Conservation (phyloP, 2,113 vertebrate species). For the Eurystomus gularis region DNA sequence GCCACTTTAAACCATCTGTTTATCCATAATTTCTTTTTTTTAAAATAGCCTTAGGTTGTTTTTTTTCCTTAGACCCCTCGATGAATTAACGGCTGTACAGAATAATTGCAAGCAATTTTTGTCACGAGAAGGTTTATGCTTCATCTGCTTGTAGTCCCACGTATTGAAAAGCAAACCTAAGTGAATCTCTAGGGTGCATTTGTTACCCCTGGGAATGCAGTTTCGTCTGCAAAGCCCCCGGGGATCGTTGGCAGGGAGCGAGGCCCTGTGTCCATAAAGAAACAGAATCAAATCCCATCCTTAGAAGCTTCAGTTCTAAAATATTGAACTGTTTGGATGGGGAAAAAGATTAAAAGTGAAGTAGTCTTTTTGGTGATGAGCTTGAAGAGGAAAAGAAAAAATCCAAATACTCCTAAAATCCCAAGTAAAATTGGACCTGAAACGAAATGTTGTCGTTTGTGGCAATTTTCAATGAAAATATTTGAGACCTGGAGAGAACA, state of each 20-base stretch:
- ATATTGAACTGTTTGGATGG: background rate
- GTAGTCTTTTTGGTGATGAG: background rate
- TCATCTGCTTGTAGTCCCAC: background rate
- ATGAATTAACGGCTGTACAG: background rate
- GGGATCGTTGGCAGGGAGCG: background rate
- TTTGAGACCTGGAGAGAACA: background rate
- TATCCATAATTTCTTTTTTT: background rate
- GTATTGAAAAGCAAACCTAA: background rate
- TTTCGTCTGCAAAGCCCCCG: background rate
- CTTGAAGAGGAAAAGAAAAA: background rate
- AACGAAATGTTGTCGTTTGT: background rate
- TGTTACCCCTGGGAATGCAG: background rate
- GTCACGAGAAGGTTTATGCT: background rate
- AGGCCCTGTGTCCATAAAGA: background rate
- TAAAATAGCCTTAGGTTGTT: background rate
- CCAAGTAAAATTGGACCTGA: background rate
- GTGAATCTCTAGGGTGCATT: background rate
- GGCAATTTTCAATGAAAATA: background rate
- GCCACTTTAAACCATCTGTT: background rate
- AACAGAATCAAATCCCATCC: rapidly evolving
- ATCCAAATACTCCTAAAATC: background rate
- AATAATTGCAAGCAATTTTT: background rate
- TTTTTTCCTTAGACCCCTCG: background rate
- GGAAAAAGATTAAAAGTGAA: background rate
- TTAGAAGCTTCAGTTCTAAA: background rate